Percentiles rank a stretch among this genome's conserved stretches.
Conservation (phyloP, 2,113 vertebrate species). For the Podiceps cristatus region DNA sequence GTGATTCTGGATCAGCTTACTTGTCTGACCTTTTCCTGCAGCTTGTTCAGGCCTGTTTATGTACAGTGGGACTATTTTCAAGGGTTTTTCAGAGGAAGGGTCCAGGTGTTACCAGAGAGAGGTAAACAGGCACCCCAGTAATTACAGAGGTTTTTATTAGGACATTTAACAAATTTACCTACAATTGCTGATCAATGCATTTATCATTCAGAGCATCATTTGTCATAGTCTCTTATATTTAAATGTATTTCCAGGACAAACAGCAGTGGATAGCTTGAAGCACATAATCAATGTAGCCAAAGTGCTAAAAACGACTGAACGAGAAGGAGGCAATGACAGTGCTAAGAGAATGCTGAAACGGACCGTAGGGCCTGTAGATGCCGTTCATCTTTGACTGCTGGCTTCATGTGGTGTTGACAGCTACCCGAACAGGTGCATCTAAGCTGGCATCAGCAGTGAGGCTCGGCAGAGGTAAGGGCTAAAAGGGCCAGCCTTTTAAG, state of each 20-base stretch:
- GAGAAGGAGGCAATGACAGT: neutral
- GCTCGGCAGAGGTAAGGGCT: neutral
- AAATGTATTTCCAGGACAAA: neutral
- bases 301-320: neutral
- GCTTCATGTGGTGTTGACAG: rapidly evolving
- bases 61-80: neutral
- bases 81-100: neutral
- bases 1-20: neutral
- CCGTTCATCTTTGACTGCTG: neutral
- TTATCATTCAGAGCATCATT: neutral
- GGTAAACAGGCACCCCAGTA: neutral
- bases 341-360: neutral
- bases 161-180: neutral
- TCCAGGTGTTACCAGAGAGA: neutral
- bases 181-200: neutral
- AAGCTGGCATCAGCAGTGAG: neutral
- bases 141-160: neutral
- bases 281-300: neutral
- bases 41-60: neutral
- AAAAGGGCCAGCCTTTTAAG: neutral
- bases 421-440: neutral
- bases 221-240: neutral
- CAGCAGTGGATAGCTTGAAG: neutral
- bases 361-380: neutral
- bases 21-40: neutral